Evolutionary conservation across 2,797 vertebrate genomes (phyloP).

Genomic region (Hoplostethus mediterraneus): DNA sequence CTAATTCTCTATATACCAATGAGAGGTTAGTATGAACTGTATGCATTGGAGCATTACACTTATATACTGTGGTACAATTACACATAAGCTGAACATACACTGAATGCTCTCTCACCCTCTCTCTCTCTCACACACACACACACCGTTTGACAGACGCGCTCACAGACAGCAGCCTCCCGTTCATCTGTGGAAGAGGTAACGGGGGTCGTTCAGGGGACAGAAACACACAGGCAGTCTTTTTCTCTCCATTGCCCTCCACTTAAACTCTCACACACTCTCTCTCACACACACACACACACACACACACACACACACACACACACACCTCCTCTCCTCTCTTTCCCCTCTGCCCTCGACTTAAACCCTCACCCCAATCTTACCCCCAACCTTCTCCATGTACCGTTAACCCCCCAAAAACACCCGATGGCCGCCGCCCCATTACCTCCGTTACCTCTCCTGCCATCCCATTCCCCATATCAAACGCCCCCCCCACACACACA

Average conservation of each 20-base stretch:
- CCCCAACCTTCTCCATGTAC: slow-evolving; percentile 61
- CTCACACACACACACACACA: slow-evolving; percentile 42
- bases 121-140: slow-evolving; percentile 5
- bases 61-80: background rate
- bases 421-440: slow-evolving; percentile 58
- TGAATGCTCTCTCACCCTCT: slow-evolving; percentile 19
- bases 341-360: slow-evolving; percentile 80
- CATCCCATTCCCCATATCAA: slow-evolving; percentile 33
- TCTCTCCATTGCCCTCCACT: slow-evolving; percentile 67
- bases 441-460: slow-evolving; percentile 45
- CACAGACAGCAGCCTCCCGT: slow-evolving; percentile 37
- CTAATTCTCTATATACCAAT: too few relatives aligned
- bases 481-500: slow-evolving; percentile 27
- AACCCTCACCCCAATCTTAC: slow-evolving; percentile 81
- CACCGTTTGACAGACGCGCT: slow-evolving; percentile 9
- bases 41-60: background rate
- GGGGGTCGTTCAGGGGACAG: slow-evolving; percentile 75
- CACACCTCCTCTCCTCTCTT: slow-evolving; percentile 57
- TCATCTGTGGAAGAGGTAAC: slow-evolving; percentile 52
- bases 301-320: slow-evolving; percentile 37
- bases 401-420: slow-evolving; percentile 61
- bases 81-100: background rate
- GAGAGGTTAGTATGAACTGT: too few relatives aligned
- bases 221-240: slow-evolving; percentile 70
- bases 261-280: slow-evolving; percentile 55